Base-by-base conservation (phyloP, 2,797 vertebrate genomes). In the Pipistrellus kuhlii region DNA sequence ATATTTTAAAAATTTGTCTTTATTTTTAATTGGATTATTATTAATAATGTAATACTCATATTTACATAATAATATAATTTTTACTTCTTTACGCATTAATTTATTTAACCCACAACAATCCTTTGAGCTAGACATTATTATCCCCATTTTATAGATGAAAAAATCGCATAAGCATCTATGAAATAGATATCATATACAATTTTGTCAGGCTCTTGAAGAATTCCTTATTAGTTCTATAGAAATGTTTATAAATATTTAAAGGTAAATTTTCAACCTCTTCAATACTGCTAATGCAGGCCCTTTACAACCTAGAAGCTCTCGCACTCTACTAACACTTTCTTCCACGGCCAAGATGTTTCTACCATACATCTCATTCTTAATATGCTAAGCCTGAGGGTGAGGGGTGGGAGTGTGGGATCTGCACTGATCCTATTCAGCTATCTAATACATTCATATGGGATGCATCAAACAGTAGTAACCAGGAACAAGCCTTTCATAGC, bases 361-460 rank as follows among this genome's bases (percentile, higher is more conserved):
- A 83, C 2, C 12, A 35, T 12, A 76, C 18, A 73, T 51, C 18
- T 77, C 46, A 41, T 8, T 57, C 41, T 23, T 87, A 73, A 73
- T 27, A 32, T 17, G 20, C 48, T 91, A 77, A 83, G 41, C 30
- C 25, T 17, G 35, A 10, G 21, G 38, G n/a, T 38, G 46, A 38
- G 21, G 13, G 17, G 3, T 14, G n/a, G 10, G 30, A 10, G 7
- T 44, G 10, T 51, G 10, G 15, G 18, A 81, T 68, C 30, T 84
- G 53, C 59, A 73, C 32, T 46, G 20, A 71, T 30, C 20, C 35
- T 86, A n/a, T 73, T 55, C 77, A 66, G 35, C 23, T 23, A 69
- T 48, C 55, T 86, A 68, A 85, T 91, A 90, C 91, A 94, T 85
- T 62, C 25, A 84, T 13, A 85, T 18, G 66, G 59, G 55, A 59